Evolutionary conservation across 2,113 vertebrate genomes (phyloP).

Genomic region (Calyptommatus sinebrachiatus): DNA sequence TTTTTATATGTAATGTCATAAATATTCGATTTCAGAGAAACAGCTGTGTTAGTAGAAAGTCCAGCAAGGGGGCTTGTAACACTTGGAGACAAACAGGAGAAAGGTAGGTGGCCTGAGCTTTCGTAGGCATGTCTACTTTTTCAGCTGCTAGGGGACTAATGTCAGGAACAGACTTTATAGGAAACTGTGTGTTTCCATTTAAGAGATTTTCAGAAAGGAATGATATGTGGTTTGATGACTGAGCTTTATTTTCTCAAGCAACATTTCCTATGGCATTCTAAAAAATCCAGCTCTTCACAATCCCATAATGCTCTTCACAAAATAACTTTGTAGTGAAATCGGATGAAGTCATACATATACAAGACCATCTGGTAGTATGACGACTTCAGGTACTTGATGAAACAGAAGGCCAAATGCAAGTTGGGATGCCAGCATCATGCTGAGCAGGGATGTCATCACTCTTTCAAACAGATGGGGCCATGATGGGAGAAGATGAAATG

Average conservation of each 20-base stretch:
- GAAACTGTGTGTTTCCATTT: not conserved
- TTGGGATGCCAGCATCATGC: slow-evolving; percentile 57
- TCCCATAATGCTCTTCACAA: slow-evolving; percentile 38
- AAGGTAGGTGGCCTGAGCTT: no score
- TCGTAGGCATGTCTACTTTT: no score
- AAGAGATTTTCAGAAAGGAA: not conserved
- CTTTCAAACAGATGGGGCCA: slow-evolving; percentile 67
- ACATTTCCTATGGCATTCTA: not conserved
- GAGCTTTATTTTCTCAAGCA: slow-evolving; percentile 7
- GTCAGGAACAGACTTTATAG: no score
- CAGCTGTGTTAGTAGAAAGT: no score
- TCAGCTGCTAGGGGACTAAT: no score
- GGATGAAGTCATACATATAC: slow-evolving; percentile 69
- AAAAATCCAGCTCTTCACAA: not conserved
- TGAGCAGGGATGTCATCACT: slow-evolving; percentile 60
- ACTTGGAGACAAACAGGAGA: no score
- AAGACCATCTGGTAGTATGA: slow-evolving; percentile 65
- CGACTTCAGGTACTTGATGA: slow-evolving; percentile 53
- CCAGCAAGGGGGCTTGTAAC: no score
- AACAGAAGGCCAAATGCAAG: slow-evolving; percentile 71
- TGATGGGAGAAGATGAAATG: slow-evolving; percentile 44
- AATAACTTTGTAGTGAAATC: slow-evolving; percentile 67
- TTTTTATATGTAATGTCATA: not conserved
- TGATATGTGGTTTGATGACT: not conserved
- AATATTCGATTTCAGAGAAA: no score